Conservation (phyloP, 1,140 invertebrate species). For the Lucilia sericata region DNA sequence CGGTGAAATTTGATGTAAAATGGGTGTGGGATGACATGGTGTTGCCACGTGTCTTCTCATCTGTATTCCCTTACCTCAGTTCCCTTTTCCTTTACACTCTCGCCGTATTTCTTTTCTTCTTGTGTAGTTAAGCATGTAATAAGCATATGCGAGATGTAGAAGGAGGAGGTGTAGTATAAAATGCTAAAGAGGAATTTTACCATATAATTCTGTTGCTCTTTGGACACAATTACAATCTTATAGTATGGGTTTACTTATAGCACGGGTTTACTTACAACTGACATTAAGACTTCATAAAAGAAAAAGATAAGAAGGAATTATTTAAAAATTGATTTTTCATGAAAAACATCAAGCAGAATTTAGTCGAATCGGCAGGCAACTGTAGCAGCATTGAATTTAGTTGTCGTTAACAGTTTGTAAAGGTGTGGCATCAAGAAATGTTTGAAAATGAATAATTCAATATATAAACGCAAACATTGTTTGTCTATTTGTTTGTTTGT, state of each 20-base stretch:
- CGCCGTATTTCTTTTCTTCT: not conserved
- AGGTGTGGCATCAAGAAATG: too few relatives aligned
- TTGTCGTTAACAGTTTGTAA: too few relatives aligned
- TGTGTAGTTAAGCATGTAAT: slow-evolving; percentile 4
- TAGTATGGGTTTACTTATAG: not conserved
- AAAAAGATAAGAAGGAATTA: slow-evolving; percentile 1
- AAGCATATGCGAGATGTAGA: not conserved
- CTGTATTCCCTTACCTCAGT: not conserved
- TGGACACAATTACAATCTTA: not conserved
- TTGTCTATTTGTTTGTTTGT: too few relatives aligned
- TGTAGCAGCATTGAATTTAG: not conserved
- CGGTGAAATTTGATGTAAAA: slow-evolving; percentile 40
- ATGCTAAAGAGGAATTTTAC: not conserved
- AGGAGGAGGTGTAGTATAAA: too few relatives aligned
- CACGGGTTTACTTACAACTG: not conserved
- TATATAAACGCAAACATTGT: too few relatives aligned
- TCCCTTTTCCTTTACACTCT: not conserved
- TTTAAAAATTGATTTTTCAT: not conserved
- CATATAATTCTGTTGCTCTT: not conserved
- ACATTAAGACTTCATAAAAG: slow-evolving; percentile 3
- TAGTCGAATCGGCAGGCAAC: not conserved
- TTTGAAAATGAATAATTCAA: too few relatives aligned
- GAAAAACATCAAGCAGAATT: not conserved
- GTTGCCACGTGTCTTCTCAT: slow-evolving; percentile 15
- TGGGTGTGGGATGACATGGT: slow-evolving; percentile 33